Evolutionary conservation across 2,888 invertebrate species (phyloP).

Genomic region (Lepidocyrtinus sp.): DNA sequence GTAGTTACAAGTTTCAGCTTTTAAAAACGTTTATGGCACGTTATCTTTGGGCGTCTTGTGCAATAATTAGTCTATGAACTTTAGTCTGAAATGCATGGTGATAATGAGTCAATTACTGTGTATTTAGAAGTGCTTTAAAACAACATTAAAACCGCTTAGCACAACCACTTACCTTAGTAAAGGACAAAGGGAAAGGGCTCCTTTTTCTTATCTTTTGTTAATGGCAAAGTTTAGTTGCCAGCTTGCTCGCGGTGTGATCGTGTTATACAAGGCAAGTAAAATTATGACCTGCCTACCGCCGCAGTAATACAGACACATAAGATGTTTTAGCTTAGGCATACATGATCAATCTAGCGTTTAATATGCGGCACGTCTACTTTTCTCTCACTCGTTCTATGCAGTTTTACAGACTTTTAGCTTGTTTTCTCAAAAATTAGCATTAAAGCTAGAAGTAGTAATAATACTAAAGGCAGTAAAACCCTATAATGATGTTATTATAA

Average conservation of each 20-base stretch:
- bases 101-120: too few species aligned
- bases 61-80: too few species aligned
- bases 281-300: neutral
- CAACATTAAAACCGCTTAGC: too few species aligned
- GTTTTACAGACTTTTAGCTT: neutral
- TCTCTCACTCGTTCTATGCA: neutral
- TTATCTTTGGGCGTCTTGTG: too few species aligned
- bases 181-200: neutral
- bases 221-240: neutral
- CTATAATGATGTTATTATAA: conserved; percentile 36
- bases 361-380: neutral
- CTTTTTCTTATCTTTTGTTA: neutral
- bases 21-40: too few species aligned
- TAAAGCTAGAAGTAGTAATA: conserved; percentile 2
- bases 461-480: neutral
- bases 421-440: neutral
- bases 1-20: too few species aligned
- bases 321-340: neutral
- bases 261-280: neutral
- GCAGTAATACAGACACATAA: neutral
- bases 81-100: too few species aligned
- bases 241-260: neutral
- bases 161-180: too few species aligned
- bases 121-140: too few species aligned
- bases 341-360: neutral